Evolutionary conservation across 2,888 invertebrate species (phyloP), one percentile per base, ranked within the genome.

Genomic region (Alloplasta piceator): DNA sequence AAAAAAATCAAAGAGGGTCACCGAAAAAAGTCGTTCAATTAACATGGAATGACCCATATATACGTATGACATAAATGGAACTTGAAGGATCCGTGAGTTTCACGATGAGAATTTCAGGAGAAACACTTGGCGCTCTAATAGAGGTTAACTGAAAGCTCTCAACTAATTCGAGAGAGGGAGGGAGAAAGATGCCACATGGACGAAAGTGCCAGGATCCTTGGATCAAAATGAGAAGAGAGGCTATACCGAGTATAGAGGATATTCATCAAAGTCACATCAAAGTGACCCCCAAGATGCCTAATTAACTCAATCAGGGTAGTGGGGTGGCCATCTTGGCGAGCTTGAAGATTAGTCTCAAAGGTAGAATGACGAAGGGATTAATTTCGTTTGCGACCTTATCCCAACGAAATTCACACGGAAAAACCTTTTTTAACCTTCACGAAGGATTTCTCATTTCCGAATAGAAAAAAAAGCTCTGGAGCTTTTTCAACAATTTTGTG

Each of bases 231-330:
- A 16, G 6, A 43, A 26, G 6, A 12, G 26, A 26, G 36, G 10
- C 10, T 26, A 3, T 48, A 46, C 14, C 36, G 14, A 26, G 55
- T 16, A 48, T 39, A 38, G 36, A 36, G 46, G 50, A 48, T 12
- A 16, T 56, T 50, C 26, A 26, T 26, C 64, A 55, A 78, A 86
- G 84, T 84, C 80, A 81, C 86, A 84, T 88, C 87, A 84, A 85
- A 86, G 26, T 26, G 86, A 83, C 83, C 80, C 58, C 66, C 39
- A 77, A 79, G 81, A 82, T 82, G 84, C 10, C 6, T 90, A 88
- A 90, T 90, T 89, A 90, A 89, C 85, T 89, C 88, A 87, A 90
- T 89, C 88, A 50, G 86, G 84, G 26, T 26, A 26, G 26, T 26
- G 3, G 26, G 26, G 82, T 85, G 52, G 14, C 88, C 87, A 89